Conservation (phyloP, 2,888 invertebrate species). For the Dermolepida albohirtum region DNA sequence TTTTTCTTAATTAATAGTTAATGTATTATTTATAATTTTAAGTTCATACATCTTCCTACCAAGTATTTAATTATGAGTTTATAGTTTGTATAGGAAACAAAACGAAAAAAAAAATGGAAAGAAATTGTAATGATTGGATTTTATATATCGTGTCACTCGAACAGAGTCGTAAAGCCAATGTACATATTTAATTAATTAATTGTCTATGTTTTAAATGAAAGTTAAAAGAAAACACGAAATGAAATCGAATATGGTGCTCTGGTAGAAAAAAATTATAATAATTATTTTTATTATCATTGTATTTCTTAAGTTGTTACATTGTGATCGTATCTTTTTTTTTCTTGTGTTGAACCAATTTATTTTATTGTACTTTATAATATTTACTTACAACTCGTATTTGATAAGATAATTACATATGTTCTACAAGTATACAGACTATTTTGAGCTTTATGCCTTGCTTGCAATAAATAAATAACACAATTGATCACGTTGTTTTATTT, state of each 20-base stretch:
- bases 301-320: conserved; percentile 61
- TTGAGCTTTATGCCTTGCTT: conserved; percentile 64
- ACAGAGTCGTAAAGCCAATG: conserved; percentile 49
- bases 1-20: conserved; percentile 32
- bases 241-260: conserved; percentile 64
- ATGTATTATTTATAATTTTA: conserved; percentile 53
- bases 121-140: conserved; percentile 40
- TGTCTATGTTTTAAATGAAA: conserved; percentile 10
- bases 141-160: conserved; percentile 47
- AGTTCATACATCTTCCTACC: conserved; percentile 65
- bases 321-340: conserved; percentile 60
- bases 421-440: conserved; percentile 58
- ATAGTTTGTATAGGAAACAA: conserved; percentile 52
- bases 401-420: conserved; percentile 54
- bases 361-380: conserved; percentile 46
- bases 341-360: conserved; percentile 58
- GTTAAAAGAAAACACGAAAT: conserved; percentile 26
- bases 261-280: conserved; percentile 55
- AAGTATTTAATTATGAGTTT: conserved; percentile 62
- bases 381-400: conserved; percentile 41
- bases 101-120: conserved; percentile 36
- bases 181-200: conserved; percentile 42
- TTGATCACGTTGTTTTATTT: conserved; percentile 31
- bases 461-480: conserved; percentile 59
- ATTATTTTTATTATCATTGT: conserved; percentile 34